phyloP scores from a whole-genome alignment of 2,113 vertebrate genomes.

The Emberiza fucata region DNA sequence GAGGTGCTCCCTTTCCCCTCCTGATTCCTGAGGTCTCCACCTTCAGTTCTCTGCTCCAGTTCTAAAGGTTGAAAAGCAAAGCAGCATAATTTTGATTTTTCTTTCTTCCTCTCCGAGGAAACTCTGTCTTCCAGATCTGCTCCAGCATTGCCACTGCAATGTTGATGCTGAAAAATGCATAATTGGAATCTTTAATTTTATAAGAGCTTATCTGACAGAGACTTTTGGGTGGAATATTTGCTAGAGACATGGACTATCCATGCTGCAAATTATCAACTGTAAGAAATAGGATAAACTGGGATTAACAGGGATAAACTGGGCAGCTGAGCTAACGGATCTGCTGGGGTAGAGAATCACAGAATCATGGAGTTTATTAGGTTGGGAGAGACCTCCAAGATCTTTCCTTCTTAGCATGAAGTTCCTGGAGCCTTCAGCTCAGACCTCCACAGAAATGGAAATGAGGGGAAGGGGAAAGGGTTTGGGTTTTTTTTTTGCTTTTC shows the following conservation, averaged over 20 bases:
- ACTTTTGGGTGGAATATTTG: not conserved
- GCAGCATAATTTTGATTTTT: not conserved
- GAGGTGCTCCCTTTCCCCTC: not conserved
- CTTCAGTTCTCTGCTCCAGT: not conserved
- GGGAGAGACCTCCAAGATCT: not conserved
- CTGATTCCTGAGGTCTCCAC: not conserved
- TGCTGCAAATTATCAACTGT: rapidly evolving
- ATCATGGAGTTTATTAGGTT: not conserved
- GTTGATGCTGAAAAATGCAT: not conserved
- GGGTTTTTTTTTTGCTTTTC: not conserved
- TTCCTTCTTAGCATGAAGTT: not conserved
- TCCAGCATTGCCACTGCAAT: not conserved
- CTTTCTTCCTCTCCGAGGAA: not conserved
- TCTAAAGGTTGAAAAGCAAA: not conserved
- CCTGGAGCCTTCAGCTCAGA: not conserved
- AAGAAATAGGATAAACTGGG: not conserved
- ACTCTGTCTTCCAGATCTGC: not conserved
- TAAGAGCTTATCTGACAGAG: not conserved
- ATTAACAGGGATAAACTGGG: not conserved
- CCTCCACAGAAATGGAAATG: not conserved
- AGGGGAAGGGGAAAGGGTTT: not conserved
- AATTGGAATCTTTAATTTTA: not conserved
- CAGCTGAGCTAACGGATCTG: not conserved
- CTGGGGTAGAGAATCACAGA: not conserved
- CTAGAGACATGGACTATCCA: not conserved